Base-by-base conservation (phyloP, 2,888 invertebrate species). In the Nyleta sp. region DNA sequence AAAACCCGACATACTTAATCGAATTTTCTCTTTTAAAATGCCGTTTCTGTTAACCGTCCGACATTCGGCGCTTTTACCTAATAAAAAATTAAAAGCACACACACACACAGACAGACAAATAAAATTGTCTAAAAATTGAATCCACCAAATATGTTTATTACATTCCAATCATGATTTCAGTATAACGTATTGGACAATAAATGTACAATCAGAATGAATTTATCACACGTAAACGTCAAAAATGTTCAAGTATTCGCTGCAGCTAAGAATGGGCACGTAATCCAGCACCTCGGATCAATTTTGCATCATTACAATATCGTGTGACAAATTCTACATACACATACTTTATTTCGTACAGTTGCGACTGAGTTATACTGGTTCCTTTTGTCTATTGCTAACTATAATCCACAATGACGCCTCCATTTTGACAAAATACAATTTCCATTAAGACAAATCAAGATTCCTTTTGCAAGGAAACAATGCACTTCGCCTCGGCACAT, bases 131-230 rank as follows among this genome's bases (percentile, higher is more conserved):
- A n/a, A 5, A 33, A 38, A n/a, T 64, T 64, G 57, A 70, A 77
- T 77, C 77, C 77, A 77, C 62, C 71, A 77, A 77, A 65, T 77
- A 77, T 71, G 38, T 76, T 71, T 77, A 77, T 77, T 71, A 65
- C 65, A 65, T 72, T 71, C 53, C 72, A 72, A 72, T 77, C 55
- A 67, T 77, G 22, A 64, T 60, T 77, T 67, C 48, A 46, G n/a
- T 72, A 67, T 67, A 72, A 72, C 67, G 38, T 64, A 62, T 67
- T 67, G 40, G 72, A 72, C 67, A 57, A 50, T 71, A 67, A 55
- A 64, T 72, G 44, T 60, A 74, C 60, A 74, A 60, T 67, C 46
- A 67, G 60, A 74, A 71, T 46, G 24, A 75, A 77, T 67, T 67
- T 38, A 57, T 72, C 67, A 77, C 67, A 77, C 67, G 44, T 72